Percentiles rank a stretch among this genome's conserved stretches.
Evolutionary conservation across 2,888 invertebrate species (phyloP).

Genomic region (Noctuana brunneofusca): DNA sequence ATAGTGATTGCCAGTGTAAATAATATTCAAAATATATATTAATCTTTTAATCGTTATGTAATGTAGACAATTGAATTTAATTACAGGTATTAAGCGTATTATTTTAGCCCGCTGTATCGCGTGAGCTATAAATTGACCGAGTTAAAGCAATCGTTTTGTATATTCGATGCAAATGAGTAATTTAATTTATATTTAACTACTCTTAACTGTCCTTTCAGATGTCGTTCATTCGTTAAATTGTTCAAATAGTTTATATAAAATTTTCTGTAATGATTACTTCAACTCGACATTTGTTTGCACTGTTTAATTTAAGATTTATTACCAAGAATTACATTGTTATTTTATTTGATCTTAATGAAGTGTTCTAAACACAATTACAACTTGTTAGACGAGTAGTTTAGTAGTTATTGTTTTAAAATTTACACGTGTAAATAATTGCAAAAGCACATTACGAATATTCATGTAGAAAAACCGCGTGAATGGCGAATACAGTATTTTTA

Average conservation of each 20-base stretch:
- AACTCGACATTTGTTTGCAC: not conserved
- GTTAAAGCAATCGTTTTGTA: conserved; percentile 18
- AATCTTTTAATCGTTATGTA: conserved; percentile 6
- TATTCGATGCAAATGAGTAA: conserved; percentile 11
- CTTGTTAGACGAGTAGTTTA: not conserved
- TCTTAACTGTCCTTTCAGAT: conserved; percentile 12
- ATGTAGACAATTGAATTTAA: conserved; percentile 13
- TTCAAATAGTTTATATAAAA: not conserved
- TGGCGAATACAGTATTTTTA: not conserved
- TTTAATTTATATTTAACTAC: conserved; percentile 14
- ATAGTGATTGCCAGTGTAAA: not conserved
- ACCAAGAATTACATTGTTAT: not conserved
- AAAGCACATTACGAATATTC: not conserved
- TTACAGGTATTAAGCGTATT: conserved; percentile 25
- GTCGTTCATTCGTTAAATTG: conserved; percentile 3
- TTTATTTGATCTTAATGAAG: not conserved
- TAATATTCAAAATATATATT: not conserved
- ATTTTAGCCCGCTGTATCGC: conserved; percentile 24
- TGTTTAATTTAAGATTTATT: not conserved
- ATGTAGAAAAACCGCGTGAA: not conserved
- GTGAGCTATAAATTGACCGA: conserved; percentile 20
- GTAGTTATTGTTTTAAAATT: not conserved
- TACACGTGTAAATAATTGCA: not conserved
- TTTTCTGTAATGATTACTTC: not conserved
- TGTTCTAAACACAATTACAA: too few species aligned